Evolutionary conservation across 2,113 vertebrate genomes (phyloP).

Genomic region (Thunnus maccoyii): DNA sequence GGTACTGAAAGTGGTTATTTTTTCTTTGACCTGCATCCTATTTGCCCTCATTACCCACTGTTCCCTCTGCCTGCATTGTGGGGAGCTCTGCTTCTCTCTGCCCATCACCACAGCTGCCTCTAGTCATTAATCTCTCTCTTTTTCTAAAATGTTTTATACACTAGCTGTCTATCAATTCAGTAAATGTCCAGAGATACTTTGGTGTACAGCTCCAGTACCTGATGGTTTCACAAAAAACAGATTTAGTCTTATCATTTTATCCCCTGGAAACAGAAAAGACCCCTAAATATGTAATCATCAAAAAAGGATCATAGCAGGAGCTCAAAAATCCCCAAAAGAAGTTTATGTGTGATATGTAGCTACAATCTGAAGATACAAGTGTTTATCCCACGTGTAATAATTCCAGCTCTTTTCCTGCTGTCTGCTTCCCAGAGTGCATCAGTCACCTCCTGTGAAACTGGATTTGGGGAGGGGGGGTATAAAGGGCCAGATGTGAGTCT

Average conservation of each 20-base stretch:
- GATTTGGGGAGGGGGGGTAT: background rate
- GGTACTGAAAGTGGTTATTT: constrained; percentile 49
- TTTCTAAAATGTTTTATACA: background rate
- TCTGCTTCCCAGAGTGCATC: constrained; percentile 13
- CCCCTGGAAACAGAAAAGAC: background rate
- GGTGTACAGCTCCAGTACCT: background rate
- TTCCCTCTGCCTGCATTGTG: constrained; percentile 35
- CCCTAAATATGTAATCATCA: constrained; percentile 14
- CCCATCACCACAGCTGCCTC: background rate
- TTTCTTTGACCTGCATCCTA: constrained; percentile 60
- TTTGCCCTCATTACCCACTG: constrained; percentile 57
- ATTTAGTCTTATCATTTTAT: constrained; percentile 15
- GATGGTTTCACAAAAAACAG: background rate
- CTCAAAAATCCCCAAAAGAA: constrained; percentile 28
- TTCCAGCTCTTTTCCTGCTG: background rate
- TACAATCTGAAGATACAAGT: background rate
- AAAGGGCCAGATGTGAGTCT: background rate
- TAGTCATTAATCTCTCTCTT: constrained; percentile 2
- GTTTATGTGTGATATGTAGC: background rate
- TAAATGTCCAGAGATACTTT: background rate
- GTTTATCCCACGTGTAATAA: background rate
- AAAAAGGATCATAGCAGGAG: constrained; percentile 29
- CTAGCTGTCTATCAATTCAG: background rate
- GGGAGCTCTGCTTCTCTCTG: constrained; percentile 9
- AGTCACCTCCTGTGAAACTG: constrained; percentile 40